A percentile compares a stretch with the other conserved stretches of the same genome.
Conservation (phyloP, 2,113 vertebrate genomes). For the Muntiacus reevesi region DNA sequence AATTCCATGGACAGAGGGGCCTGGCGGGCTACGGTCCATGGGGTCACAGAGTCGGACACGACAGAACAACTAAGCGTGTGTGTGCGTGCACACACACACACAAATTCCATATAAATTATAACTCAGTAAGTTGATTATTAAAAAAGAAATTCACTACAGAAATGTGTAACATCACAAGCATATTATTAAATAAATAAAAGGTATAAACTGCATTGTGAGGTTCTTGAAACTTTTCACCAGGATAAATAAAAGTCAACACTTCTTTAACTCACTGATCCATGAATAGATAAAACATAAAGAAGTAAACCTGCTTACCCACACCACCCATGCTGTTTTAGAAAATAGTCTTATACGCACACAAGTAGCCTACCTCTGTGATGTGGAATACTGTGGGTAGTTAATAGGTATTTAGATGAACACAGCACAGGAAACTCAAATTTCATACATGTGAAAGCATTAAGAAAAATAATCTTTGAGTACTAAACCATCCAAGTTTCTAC, state of each 20-base stretch:
- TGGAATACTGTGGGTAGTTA: background rate
- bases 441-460: background rate
- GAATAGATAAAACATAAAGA: background rate
- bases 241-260: background rate
- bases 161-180: background rate
- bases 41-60: background rate
- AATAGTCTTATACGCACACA: background rate
- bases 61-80: background rate
- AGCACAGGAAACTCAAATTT: background rate
- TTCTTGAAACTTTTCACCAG: background rate
- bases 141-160: background rate
- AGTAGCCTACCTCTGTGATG: background rate
- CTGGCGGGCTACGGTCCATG: background rate
- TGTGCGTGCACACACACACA: accelerated
- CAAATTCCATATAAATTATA: background rate
- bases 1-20: background rate
- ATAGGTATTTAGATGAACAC: background rate
- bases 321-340: background rate
- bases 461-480: background rate
- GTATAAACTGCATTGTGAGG: background rate
- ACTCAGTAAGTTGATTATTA: background rate
- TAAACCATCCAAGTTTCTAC: background rate
- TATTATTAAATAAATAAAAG: background rate
- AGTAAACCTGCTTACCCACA: background rate
- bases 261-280: background rate